A percentile compares a stretch with the other conserved stretches of the same genome.
These are phyloP conservation scores for Setipinna tenuifilis DNA, from an alignment of 2,797 vertebrate genomes.

Conservation along the genomic window DNA sequence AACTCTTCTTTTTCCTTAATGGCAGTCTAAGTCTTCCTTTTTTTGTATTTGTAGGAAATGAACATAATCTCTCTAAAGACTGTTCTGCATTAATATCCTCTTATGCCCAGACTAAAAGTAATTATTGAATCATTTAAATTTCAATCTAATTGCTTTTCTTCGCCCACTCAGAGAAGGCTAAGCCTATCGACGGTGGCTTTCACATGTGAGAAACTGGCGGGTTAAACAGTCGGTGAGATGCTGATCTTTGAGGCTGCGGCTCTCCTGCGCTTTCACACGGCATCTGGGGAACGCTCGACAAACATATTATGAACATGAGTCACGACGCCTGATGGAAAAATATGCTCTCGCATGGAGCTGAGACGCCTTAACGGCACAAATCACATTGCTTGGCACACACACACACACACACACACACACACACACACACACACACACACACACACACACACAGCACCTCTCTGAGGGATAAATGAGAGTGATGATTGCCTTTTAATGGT, in stretches of 20 bases:
- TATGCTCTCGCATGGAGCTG: conserved; percentile 7
- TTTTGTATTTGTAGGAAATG: conserved; percentile 31
- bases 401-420: conserved; percentile 14
- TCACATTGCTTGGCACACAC: conserved; percentile 34
- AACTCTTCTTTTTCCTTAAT: conserved; percentile 2
- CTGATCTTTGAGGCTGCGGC: neutral
- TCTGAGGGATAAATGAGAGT: conserved; percentile 24
- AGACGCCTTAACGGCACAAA: conserved; percentile 27
- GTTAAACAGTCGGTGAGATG: neutral
- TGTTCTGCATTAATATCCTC: conserved; percentile 37
- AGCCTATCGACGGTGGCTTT: neutral
- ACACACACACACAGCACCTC: neutral
- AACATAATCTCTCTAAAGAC: conserved; percentile 38
- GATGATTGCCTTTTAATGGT: conserved; percentile 26
- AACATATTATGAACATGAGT: conserved; percentile 22
- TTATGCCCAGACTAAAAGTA: conserved; percentile 42
- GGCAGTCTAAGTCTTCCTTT: conserved; percentile 20
- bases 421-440: conserved; percentile 15
- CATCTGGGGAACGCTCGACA: neutral
- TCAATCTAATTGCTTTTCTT: conserved; percentile 42
- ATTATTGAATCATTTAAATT: conserved; percentile 47
- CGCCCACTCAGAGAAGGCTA: neutral
- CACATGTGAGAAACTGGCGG: neutral
- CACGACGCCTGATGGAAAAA: neutral
- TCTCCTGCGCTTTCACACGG: neutral